Evolutionary conservation across 2,888 invertebrate species (phyloP), one percentile per base, ranked within the genome.

Genomic region (Cataglyphis altisquamis): DNA sequence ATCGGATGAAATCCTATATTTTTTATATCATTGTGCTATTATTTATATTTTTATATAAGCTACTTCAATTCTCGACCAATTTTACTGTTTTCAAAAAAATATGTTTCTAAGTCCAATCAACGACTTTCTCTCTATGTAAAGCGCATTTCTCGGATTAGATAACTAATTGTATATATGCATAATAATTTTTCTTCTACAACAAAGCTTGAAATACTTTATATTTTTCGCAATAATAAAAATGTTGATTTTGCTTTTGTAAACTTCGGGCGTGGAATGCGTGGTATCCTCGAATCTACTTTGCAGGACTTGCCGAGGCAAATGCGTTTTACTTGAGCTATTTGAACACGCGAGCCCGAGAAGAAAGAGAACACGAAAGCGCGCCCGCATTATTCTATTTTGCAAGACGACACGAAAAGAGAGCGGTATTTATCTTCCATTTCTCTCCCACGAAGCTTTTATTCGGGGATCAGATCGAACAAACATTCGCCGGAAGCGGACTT

Each of bases 391-490:
- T 80, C 78, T 72, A 80, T 72, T 80, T 72, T 72, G 78, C 72
- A 72, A 80, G 78, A 72, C 78, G 78, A 80, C 60, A 72, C 60
- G 78, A 72, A 72, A 80, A 80, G 78, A 80, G 78, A 80, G 45
- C 60, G 25, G 73, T 80, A 80, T 80, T 80, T 80, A 80, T 80
- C 78, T 80, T 80, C 60, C 72, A 60, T 60, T 80, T 72, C 72
- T 70, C 45, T 72, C 60, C 45, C 60, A 36, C 72, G 78, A 60
- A 80, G 78, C 78, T 80, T 80, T 80, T 80, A 80, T 80, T 80
- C 72, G 78, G 60, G 60, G 78, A 80, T 80, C 78, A 80, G 78
- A 80, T 80, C 78, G 78, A 80, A 72, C 78, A 80, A 80, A 80
- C 78, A 72, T 80, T 80, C 32, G 41, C 68, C 68, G 68, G 68